phyloP scores from a whole-genome alignment of 2,113 vertebrate genomes.

The Gavia stellata region DNA sequence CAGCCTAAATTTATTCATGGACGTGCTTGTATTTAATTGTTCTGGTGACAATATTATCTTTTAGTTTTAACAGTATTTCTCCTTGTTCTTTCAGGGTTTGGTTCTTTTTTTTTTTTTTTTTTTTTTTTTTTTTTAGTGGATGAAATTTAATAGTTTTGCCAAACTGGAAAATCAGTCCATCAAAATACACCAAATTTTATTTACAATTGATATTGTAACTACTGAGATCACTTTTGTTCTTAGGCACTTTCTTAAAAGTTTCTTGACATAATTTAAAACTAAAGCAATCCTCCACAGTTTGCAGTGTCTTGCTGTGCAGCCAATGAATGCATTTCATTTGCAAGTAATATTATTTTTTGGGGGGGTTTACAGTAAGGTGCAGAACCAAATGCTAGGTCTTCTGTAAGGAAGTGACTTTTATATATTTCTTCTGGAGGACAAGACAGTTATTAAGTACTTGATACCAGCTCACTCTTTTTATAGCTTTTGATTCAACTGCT shows the following conservation, averaged over 20 bases:
- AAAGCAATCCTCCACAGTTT: neutral
- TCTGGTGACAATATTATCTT: neutral
- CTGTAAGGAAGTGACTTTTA: neutral
- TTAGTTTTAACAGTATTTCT: neutral
- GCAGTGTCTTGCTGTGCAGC: neutral
- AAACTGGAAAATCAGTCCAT: neutral
- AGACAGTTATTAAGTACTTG: neutral
- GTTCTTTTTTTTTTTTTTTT: neutral
- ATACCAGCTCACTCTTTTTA: neutral
- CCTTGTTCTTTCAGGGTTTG: neutral
- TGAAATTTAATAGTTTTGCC: neutral
- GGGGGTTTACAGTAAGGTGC: neutral
- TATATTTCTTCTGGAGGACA: neutral
- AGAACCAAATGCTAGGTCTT: neutral
- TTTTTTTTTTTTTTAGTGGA: neutral
- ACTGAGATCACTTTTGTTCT: neutral
- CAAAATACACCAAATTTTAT: neutral
- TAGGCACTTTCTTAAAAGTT: neutral
- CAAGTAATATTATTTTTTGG: neutral
- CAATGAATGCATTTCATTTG: neutral
- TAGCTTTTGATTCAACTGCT: neutral
- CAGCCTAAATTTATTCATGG: neutral
- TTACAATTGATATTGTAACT: neutral
- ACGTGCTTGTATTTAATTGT: neutral
- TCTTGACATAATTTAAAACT: neutral